These are phyloP conservation scores for Patagioenas fasciata DNA, from an alignment of 2,113 vertebrate genomes.

Conservation along the genomic window DNA sequence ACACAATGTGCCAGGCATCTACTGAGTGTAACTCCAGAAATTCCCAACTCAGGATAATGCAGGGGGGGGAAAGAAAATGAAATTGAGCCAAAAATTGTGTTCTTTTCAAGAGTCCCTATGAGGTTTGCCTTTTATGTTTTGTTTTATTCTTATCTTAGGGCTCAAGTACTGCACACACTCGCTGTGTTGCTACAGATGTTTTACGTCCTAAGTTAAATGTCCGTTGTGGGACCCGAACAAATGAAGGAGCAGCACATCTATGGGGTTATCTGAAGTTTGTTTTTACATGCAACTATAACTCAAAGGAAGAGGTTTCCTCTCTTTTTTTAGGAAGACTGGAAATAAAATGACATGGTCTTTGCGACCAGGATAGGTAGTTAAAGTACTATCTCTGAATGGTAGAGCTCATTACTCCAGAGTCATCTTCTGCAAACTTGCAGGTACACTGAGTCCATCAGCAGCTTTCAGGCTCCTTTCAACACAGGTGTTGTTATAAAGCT, in stretches of 20 bases:
- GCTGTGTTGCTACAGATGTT: background rate
- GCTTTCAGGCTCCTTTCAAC: background rate
- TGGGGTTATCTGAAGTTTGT: background rate
- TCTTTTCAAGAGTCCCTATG: slow-evolving; percentile 26
- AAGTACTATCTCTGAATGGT: background rate
- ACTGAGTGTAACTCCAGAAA: background rate
- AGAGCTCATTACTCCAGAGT: background rate
- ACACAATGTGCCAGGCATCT: slow-evolving; percentile 27
- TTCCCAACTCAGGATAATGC: background rate
- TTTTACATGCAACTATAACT: background rate
- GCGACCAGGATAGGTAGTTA: background rate
- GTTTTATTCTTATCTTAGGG: slow-evolving; percentile 16
- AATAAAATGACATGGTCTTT: background rate
- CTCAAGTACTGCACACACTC: slow-evolving; percentile 20
- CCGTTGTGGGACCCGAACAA: slow-evolving; percentile 11
- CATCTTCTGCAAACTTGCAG: background rate
- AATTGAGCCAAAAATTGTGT: background rate
- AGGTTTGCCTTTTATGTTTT: slow-evolving; percentile 48
- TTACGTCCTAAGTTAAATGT: slow-evolving; percentile 28
- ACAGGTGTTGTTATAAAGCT: fast-evolving
- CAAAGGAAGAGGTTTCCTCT: background rate
- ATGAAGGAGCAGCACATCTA: background rate
- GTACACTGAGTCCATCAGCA: background rate
- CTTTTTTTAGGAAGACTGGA: background rate
- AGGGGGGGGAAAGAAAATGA: background rate